These are phyloP conservation scores for Phoronis australis DNA, from an alignment of 2,888 invertebrate genomes.

Conservation along the genomic window DNA sequence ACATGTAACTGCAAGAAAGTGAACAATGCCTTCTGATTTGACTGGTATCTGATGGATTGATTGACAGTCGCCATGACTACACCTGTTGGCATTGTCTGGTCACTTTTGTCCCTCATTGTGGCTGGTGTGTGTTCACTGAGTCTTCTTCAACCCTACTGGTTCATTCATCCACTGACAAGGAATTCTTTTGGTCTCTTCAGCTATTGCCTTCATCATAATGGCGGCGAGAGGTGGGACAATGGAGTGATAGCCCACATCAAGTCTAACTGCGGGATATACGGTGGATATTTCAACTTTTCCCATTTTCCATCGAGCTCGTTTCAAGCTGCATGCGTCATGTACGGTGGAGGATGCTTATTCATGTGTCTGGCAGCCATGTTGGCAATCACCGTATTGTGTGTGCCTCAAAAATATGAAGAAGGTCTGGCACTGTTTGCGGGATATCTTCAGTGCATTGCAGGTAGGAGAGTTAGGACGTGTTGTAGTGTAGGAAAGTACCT, in stretches of 20 bases:
- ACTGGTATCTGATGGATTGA: no score
- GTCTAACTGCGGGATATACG: slow-evolving; percentile 32
- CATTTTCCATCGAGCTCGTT: slow-evolving; percentile 39
- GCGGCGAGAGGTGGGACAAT: neutral
- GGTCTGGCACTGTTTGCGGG: slow-evolving; percentile 32
- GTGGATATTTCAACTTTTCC: slow-evolving; percentile 33
- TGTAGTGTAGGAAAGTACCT: no score
- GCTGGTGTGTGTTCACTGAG: slow-evolving; percentile 48
- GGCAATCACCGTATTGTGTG: slow-evolving; percentile 32
- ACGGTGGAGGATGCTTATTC: slow-evolving; percentile 44
- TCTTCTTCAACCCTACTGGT: slow-evolving; percentile 53
- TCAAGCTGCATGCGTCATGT: slow-evolving; percentile 45
- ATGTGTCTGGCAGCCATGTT: slow-evolving; percentile 37
- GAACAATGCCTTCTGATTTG: no score
- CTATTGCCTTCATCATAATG: slow-evolving; percentile 20
- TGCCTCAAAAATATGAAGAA: slow-evolving; percentile 27
- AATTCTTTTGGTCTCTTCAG: slow-evolving; percentile 39
- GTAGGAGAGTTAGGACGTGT: slow-evolving; percentile 31
- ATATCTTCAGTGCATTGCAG: slow-evolving; percentile 42
- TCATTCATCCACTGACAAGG: slow-evolving; percentile 33
- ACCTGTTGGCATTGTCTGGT: slow-evolving; percentile 35
- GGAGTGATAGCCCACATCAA: neutral
- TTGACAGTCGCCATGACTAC: neutral
- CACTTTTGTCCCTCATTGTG: slow-evolving; percentile 46
- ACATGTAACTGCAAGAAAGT: no score